A percentile compares a stretch with the other conserved stretches of the same genome.
These are phyloP conservation scores for Sympetrum striolatum DNA, from an alignment of 2,888 invertebrate genomes.

Conservation along the genomic window DNA sequence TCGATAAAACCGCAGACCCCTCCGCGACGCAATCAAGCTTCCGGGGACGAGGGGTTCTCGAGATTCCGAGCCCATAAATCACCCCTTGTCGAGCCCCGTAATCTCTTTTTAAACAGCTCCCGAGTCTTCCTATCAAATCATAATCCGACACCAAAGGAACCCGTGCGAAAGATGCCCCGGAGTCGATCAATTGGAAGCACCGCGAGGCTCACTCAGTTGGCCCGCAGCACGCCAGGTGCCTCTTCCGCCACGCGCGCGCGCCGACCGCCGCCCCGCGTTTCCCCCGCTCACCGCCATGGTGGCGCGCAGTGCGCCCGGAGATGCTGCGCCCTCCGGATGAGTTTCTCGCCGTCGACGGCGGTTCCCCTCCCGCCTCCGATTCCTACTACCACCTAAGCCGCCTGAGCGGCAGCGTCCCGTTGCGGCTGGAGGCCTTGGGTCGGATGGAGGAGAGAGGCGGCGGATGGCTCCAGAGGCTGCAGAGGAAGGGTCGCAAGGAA, in stretches of 20 bases:
- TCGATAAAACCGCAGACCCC: background rate
- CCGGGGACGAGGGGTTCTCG: background rate
- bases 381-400: background rate
- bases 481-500: constrained; percentile 1
- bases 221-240: background rate
- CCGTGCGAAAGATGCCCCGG: constrained; percentile 2
- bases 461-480: constrained; percentile 35
- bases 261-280: background rate
- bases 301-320: constrained; percentile 37
- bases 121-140: background rate
- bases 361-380: background rate
- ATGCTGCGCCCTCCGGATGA: constrained; percentile 38
- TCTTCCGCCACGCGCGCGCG: background rate
- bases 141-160: constrained; percentile 19
- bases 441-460: constrained; percentile 13
- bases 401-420: constrained; percentile 35
- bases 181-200: constrained; percentile 37
- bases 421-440: constrained; percentile 29
- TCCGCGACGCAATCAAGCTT: background rate
- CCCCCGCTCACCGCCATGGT: background rate
- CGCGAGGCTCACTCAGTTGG: background rate
- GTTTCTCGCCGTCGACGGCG: background rate
- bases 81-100: background rate
- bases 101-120: constrained; percentile 1
- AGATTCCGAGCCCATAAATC: background rate